phyloP scores from a whole-genome alignment of 1,140 invertebrate genomes.

The Diabrotica undecimpunctata region DNA sequence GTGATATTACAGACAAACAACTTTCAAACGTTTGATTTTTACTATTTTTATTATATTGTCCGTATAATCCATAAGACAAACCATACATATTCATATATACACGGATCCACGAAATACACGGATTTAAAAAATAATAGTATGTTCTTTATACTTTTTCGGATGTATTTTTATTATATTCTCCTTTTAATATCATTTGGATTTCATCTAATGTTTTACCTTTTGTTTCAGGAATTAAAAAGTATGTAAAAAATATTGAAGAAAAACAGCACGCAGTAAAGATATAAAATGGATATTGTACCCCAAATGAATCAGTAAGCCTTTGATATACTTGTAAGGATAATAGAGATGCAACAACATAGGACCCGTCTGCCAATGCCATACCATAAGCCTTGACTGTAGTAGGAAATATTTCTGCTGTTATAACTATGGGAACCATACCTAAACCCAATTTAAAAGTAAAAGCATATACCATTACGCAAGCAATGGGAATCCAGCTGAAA shows the following conservation, averaged over 20 bases:
- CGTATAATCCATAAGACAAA: too few relatives aligned
- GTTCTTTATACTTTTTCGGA: too few relatives aligned
- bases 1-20: too few relatives aligned
- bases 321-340: constrained; percentile 34
- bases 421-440: constrained; percentile 36
- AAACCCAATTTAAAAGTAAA: constrained; percentile 34
- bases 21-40: too few relatives aligned
- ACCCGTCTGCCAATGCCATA: constrained; percentile 40
- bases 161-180: too few relatives aligned
- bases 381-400: constrained; percentile 54
- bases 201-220: too few relatives aligned
- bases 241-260: constrained; percentile 58
- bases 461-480: constrained; percentile 33
- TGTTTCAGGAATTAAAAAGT: constrained; percentile 55
- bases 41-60: too few relatives aligned
- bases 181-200: too few relatives aligned
- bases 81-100: too few relatives aligned
- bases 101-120: too few relatives aligned
- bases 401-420: constrained; percentile 56
- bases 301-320: constrained; percentile 51
- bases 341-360: constrained; percentile 56
- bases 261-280: constrained; percentile 60
- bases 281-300: constrained; percentile 59
- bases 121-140: too few relatives aligned
- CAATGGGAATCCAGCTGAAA: constrained; percentile 35